A percentile compares a stretch with the other conserved stretches of the same genome.
phyloP scores from a whole-genome alignment of 1,140 invertebrate genomes.

The Ericerus pela region DNA sequence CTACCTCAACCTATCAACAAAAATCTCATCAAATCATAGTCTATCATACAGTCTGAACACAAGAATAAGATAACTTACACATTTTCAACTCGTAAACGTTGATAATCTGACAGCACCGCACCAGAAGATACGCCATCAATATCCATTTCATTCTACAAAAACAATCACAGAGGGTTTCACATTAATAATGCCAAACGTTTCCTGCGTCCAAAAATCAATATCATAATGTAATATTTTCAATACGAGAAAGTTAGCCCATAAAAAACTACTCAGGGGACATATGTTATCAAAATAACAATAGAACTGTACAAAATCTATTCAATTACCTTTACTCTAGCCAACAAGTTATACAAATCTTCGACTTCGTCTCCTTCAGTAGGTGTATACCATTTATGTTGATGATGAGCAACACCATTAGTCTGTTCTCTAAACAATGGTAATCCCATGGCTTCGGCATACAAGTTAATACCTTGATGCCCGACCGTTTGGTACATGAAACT shows the following conservation, averaged over 20 bases:
- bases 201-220: constrained; percentile 1
- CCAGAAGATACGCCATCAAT: constrained; percentile 89
- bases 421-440: constrained; percentile 72
- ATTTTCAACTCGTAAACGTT: constrained; percentile 92
- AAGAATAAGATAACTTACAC: constrained; percentile 51
- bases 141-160: constrained; percentile 49
- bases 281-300: background rate
- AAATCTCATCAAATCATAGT: background rate
- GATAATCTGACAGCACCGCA: constrained; percentile 95
- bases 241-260: background rate
- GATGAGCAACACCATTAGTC: constrained; percentile 65
- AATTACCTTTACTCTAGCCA: constrained; percentile 66
- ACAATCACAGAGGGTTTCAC: constrained; percentile 28
- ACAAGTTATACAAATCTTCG: constrained; percentile 85
- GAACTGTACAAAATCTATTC: background rate
- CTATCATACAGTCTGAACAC: background rate
- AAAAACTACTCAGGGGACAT: constrained; percentile 3
- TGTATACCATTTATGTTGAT: constrained; percentile 67
- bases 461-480: constrained; percentile 82
- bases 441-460: constrained; percentile 85
- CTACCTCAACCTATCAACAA: background rate
- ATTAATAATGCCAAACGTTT: background rate
- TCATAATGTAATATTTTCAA: constrained; percentile 1
- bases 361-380: constrained; percentile 88
- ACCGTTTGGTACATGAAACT: constrained; percentile 99